phyloP scores from a whole-genome alignment of 1,140 invertebrate species.

The Cotesia glomerata region DNA sequence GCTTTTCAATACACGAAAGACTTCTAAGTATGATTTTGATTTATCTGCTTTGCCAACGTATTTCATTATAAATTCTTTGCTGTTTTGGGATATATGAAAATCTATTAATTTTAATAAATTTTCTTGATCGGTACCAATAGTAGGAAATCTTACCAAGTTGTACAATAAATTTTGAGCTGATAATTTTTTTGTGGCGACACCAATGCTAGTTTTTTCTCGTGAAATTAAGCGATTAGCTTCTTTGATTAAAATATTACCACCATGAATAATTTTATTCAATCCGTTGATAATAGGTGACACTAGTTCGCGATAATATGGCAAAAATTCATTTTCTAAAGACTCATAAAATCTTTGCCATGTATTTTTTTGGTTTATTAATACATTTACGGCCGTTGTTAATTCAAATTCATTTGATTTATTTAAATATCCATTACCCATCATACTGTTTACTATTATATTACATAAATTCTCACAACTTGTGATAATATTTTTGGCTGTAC shows the following conservation, averaged over 20 bases:
- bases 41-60: slow-evolving; percentile 15
- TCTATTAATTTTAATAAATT: slow-evolving; percentile 55
- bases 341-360: slow-evolving; percentile 66
- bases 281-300: slow-evolving; percentile 68
- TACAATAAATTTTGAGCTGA: slow-evolving; percentile 48
- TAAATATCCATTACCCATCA: not conserved
- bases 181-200: slow-evolving; percentile 8
- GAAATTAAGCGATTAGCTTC: slow-evolving; percentile 51
- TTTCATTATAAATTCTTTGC: slow-evolving; percentile 41
- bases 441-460: slow-evolving; percentile 30
- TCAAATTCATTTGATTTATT: slow-evolving; percentile 13
- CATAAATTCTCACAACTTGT: not conserved
- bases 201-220: not conserved
- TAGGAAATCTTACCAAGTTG: slow-evolving; percentile 63
- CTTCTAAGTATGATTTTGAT: slow-evolving; percentile 39
- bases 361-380: slow-evolving; percentile 63
- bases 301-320: slow-evolving; percentile 72
- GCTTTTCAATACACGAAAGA: slow-evolving; percentile 69
- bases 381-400: not conserved
- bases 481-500: slow-evolving; percentile 37
- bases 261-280: slow-evolving; percentile 68
- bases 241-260: slow-evolving; percentile 62
- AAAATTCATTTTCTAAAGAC: slow-evolving; percentile 64
- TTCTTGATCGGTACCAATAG: slow-evolving; percentile 52
- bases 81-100: slow-evolving; percentile 49